These are phyloP conservation scores for Lymantria monacha DNA, from an alignment of 2,888 invertebrate genomes.

Conservation along the genomic window DNA sequence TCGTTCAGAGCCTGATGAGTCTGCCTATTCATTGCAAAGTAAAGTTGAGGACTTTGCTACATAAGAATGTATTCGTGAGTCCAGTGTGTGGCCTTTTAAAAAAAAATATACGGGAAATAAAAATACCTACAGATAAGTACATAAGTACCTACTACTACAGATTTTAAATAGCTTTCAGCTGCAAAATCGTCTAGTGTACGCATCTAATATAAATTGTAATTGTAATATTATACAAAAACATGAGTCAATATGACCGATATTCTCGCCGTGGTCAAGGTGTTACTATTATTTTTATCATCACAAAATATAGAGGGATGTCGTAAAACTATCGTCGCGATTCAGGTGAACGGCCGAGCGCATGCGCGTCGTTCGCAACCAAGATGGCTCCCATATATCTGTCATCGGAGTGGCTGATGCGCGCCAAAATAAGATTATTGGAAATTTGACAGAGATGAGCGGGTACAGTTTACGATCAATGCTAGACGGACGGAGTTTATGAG, in stretches of 20 bases:
- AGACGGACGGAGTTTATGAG: conserved; percentile 59
- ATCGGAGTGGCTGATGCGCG: conserved; percentile 76
- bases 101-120: too few species aligned
- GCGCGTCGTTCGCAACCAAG: conserved; percentile 59
- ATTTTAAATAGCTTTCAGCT: neutral
- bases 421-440: conserved; percentile 81
- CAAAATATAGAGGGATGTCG: conserved; percentile 61
- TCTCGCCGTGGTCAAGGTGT: conserved; percentile 61
- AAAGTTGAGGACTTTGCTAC: too few species aligned
- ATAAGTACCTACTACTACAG: neutral
- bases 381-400: conserved; percentile 77
- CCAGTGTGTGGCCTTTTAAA: too few species aligned
- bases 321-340: conserved; percentile 73
- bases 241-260: conserved; percentile 45
- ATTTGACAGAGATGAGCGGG: conserved; percentile 73
- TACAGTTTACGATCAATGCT: conserved; percentile 67
- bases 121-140: too few species aligned
- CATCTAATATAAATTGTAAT: too few species aligned
- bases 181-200: neutral
- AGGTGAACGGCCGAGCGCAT: conserved; percentile 75
- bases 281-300: conserved; percentile 68
- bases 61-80: too few species aligned
- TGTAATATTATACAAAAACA: conserved; percentile 14
- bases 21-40: too few species aligned
- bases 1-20: too few species aligned